Conservation (phyloP, 2,888 invertebrate species). For the Cryptus viduatorius region DNA sequence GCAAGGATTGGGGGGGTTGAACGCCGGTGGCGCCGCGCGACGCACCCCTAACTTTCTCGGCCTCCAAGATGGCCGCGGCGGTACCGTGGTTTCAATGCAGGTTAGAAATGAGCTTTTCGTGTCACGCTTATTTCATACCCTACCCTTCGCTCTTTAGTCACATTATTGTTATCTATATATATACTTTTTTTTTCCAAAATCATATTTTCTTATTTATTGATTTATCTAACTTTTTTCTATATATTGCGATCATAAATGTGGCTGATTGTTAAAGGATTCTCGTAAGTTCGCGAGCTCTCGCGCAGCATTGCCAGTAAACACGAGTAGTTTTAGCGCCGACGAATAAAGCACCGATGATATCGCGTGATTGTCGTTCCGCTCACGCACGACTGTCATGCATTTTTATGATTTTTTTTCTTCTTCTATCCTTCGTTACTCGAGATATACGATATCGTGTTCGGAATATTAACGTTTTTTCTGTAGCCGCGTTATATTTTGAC, state of each 20-base stretch:
- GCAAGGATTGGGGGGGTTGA: slow-evolving; percentile 53
- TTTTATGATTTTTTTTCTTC: background rate
- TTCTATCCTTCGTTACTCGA: background rate
- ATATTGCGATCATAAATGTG: background rate
- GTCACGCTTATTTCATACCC: slow-evolving; percentile 18
- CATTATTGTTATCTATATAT: background rate
- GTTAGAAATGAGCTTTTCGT: slow-evolving; percentile 48
- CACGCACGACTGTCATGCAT: slow-evolving; percentile 9
- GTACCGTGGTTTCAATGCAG: slow-evolving; percentile 52
- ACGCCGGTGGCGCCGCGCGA: slow-evolving; percentile 62
- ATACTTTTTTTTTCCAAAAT: background rate
- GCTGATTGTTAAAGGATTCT: background rate
- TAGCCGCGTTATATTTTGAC: background rate
- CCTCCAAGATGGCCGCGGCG: slow-evolving; percentile 63
- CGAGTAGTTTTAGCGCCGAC: background rate
- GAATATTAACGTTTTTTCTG: background rate
- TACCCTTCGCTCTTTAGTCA: slow-evolving; percentile 2
- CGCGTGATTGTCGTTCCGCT: slow-evolving; percentile 5
- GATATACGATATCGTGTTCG: background rate
- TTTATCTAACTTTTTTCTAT: background rate
- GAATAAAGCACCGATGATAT: background rate
- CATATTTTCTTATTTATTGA: too few relatives aligned
- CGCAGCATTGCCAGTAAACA: background rate
- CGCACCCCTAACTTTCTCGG: slow-evolving; percentile 42
- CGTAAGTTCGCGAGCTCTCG: background rate